phyloP scores from a whole-genome alignment of 2,797 vertebrate genomes.

The Aplochiton taeniatus region DNA sequence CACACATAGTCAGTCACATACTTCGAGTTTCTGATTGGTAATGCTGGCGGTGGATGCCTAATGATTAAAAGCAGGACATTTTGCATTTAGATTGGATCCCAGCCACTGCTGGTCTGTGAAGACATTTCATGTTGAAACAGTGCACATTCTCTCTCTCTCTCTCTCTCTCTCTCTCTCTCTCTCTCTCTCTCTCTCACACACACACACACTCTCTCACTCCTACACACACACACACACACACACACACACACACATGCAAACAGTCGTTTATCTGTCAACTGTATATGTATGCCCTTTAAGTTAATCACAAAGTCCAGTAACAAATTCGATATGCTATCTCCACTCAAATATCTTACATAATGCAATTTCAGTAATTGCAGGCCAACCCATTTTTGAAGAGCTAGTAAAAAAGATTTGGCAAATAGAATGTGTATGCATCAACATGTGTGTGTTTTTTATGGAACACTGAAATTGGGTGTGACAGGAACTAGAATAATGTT shows the following conservation, averaged over 20 bases:
- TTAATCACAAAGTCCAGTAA: too few species aligned
- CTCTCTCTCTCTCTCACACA: neutral
- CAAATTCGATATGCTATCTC: neutral
- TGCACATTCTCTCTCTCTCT: slow-evolving; percentile 6
- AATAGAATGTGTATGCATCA: neutral
- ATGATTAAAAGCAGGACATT: slow-evolving; percentile 37
- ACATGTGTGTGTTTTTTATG: neutral
- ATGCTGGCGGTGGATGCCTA: slow-evolving; percentile 12
- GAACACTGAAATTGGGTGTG: neutral
- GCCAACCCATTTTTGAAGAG: slow-evolving; percentile 34
- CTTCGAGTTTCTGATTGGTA: slow-evolving; percentile 20
- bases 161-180: neutral
- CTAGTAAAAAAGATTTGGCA: neutral
- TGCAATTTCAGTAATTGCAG: slow-evolving; percentile 37
- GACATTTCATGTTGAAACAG: slow-evolving; percentile 29
- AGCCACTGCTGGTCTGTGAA: slow-evolving; percentile 15
- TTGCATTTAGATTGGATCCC: slow-evolving; percentile 50
- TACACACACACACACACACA: too few species aligned
- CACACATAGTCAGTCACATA: slow-evolving; percentile 1
- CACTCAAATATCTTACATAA: slow-evolving; percentile 31
- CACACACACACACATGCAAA: too few species aligned
- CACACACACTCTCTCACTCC: too few species aligned
- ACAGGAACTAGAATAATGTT: too few species aligned
- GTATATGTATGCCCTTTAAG: too few species aligned
- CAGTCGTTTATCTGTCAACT: too few species aligned